Conservation (phyloP, 1,140 invertebrate species). For the Lanistes nyassanus region DNA sequence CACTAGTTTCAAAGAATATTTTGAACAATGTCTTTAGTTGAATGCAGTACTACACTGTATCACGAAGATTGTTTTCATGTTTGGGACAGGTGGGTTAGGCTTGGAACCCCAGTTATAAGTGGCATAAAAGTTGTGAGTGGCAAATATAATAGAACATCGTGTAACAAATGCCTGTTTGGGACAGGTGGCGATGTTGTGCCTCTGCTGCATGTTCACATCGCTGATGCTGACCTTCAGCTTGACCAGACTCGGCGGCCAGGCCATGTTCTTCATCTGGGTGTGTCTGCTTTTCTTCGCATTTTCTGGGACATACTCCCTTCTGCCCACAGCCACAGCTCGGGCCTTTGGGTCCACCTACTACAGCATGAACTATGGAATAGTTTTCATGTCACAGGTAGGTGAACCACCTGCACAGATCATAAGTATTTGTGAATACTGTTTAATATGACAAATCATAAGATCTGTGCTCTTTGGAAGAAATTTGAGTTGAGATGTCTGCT, state of each 20-base stretch:
- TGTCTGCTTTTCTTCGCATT: conserved; percentile 51
- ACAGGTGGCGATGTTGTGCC: conserved; percentile 41
- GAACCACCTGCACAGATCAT: too few relatives aligned
- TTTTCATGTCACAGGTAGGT: conserved; percentile 48
- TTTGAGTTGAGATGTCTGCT: background rate
- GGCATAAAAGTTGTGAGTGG: background rate
- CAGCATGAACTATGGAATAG: conserved; percentile 50
- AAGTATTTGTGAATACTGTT: background rate
- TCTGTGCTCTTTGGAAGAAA: background rate
- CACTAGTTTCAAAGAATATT: background rate
- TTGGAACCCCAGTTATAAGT: background rate
- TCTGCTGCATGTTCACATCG: conserved; percentile 30
- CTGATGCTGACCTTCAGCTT: conserved; percentile 42
- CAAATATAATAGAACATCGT: background rate
- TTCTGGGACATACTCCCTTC: conserved; percentile 52
- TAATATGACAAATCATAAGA: background rate
- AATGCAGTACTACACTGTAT: background rate
- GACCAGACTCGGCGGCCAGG: conserved; percentile 36
- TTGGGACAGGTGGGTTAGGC: background rate
- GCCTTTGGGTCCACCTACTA: conserved; percentile 49
- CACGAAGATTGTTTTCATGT: background rate
- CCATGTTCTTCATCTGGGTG: conserved; percentile 52
- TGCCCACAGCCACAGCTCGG: conserved; percentile 49
- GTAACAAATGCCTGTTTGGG: background rate
- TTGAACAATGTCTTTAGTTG: background rate